A percentile compares a stretch with the other conserved stretches of the same genome.
Evolutionary conservation across 2,113 vertebrate genomes (phyloP).

Genomic region (Oxygymnocypris stewartii): DNA sequence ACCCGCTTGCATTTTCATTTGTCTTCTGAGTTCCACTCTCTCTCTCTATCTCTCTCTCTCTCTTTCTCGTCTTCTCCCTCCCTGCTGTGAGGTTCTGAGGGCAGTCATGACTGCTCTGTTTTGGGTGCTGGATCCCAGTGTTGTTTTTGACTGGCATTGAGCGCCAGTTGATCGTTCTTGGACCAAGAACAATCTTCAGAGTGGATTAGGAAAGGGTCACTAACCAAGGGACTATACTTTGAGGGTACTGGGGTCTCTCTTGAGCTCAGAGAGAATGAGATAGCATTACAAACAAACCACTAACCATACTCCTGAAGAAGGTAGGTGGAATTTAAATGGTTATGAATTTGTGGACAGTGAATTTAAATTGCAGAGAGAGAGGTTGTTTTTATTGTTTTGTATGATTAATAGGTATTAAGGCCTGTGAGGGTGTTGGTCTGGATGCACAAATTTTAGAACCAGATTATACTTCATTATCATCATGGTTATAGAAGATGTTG

Average conservation of each 20-base stretch:
- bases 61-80: slow-evolving; percentile 28
- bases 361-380: neutral
- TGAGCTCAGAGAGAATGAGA: slow-evolving; percentile 17
- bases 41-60: slow-evolving; percentile 16
- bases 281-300: neutral
- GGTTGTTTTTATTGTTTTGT: neutral
- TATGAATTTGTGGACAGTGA: neutral
- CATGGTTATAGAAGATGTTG: neutral
- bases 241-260: neutral
- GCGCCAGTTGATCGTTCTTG: neutral
- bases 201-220: neutral
- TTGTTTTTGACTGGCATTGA: neutral
- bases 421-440: neutral
- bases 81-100: slow-evolving; percentile 48
- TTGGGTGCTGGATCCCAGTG: slow-evolving; percentile 2
- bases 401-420: neutral
- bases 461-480: neutral
- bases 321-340: slow-evolving; percentile 6
- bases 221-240: neutral
- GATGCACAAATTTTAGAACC: neutral
- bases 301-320: slow-evolving; percentile 14
- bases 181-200: neutral
- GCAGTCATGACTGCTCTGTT: slow-evolving; percentile 34
- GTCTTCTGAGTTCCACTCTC: neutral
- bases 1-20: slow-evolving; percentile 28